These are phyloP conservation scores for Myripristis murdjan DNA, from an alignment of 2,797 vertebrate species.

Conservation along the genomic window DNA sequence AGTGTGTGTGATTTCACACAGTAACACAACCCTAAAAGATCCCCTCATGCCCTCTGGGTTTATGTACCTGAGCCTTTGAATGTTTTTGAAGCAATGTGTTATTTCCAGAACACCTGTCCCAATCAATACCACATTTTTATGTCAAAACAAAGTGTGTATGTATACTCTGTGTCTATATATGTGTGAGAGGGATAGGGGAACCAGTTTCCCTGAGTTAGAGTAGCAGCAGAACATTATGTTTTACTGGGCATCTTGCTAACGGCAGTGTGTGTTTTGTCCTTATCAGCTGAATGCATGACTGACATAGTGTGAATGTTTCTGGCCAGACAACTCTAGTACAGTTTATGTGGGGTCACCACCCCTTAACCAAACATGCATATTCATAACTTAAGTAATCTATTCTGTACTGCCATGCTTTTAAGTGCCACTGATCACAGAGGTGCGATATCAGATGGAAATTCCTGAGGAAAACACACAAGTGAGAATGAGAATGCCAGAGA, in stretches of 20 bases:
- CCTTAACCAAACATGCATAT: not conserved
- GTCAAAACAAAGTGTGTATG: not conserved
- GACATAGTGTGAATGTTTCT: not conserved
- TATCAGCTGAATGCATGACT: not conserved
- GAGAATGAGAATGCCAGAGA: too few relatives aligned
- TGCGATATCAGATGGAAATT: too few relatives aligned
- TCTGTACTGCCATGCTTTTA: not conserved
- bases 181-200: too few relatives aligned
- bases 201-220: too few relatives aligned
- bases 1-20: not conserved
- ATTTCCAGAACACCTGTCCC: not conserved
- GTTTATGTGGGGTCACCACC: not conserved
- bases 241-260: not conserved
- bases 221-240: constrained; percentile 8
- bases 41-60: not conserved
- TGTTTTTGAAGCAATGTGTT: not conserved
- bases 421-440: too few relatives aligned
- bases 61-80: not conserved
- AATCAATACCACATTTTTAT: not conserved
- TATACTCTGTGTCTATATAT: not conserved
- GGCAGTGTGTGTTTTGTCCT: not conserved
- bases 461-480: too few relatives aligned
- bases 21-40: not conserved
- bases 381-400: not conserved
- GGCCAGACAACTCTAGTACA: not conserved